Evolutionary conservation across 2,113 vertebrate species (phyloP).

Genomic region (Daubentonia madagascariensis): DNA sequence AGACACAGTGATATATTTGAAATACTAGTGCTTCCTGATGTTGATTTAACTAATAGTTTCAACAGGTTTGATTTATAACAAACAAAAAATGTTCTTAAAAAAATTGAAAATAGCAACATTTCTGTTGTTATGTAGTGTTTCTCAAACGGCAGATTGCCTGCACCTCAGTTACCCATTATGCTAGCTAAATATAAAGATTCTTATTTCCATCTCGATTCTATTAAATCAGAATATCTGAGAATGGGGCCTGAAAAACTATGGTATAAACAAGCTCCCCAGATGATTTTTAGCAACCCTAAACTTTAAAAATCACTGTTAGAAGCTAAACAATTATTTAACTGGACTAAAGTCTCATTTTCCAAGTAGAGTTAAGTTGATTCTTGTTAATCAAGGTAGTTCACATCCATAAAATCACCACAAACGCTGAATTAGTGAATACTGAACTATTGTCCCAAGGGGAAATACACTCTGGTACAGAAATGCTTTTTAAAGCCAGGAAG

Average conservation of each 20-base stretch:
- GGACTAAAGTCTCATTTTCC: background rate
- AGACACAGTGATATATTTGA: background rate
- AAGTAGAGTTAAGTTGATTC: background rate
- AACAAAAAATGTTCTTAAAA: background rate
- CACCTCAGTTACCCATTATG: background rate
- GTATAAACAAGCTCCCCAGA: background rate
- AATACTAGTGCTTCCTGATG: background rate
- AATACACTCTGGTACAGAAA: background rate
- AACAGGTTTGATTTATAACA: background rate
- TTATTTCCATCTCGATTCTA: background rate
- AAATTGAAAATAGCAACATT: background rate
- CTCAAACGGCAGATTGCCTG: background rate
- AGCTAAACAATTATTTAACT: background rate
- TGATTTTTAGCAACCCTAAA: background rate
- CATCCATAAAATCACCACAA: background rate
- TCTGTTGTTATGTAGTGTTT: background rate
- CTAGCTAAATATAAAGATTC: background rate
- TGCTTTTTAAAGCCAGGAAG: background rate
- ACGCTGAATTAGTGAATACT: background rate
- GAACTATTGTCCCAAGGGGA: background rate
- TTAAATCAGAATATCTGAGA: background rate
- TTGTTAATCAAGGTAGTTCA: background rate
- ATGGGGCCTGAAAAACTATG: background rate
- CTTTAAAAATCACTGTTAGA: background rate
- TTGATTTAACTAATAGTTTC: background rate